phyloP scores from a whole-genome alignment of 2,888 invertebrate species.

The Hydroisotoma schaefferi region DNA sequence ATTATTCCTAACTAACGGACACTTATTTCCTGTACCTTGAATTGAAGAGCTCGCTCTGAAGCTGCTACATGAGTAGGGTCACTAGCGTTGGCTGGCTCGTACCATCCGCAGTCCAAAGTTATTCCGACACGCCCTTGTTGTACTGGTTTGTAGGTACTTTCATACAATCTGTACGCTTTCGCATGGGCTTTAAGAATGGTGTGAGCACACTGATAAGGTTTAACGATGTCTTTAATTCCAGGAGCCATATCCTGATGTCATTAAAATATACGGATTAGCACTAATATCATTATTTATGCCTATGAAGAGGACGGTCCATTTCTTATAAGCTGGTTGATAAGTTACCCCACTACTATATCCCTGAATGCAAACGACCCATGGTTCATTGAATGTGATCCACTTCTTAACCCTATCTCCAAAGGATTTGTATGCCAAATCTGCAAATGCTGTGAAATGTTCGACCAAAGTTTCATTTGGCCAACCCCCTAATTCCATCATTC shows the following conservation, averaged over 20 bases:
- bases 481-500: conserved; percentile 44
- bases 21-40: conserved; percentile 17
- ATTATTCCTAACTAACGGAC: neutral
- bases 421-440: conserved; percentile 12
- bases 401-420: conserved; percentile 33
- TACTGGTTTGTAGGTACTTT: neutral
- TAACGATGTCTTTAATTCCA: conserved; percentile 6
- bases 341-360: conserved; percentile 13
- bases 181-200: conserved; percentile 21
- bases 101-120: conserved; percentile 31
- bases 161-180: conserved; percentile 21
- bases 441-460: conserved; percentile 21
- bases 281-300: neutral
- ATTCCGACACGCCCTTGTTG: conserved; percentile 18
- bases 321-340: neutral
- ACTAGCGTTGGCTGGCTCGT: conserved; percentile 14
- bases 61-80: conserved; percentile 17
- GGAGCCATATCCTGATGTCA: conserved; percentile 16
- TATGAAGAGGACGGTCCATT: neutral
- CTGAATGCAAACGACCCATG: conserved; percentile 18
- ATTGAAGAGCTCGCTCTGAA: conserved; percentile 23
- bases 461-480: conserved; percentile 21
- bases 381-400: conserved; percentile 31
- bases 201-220: conserved; percentile 23
- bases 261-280: too few relatives aligned